Conservation (phyloP, 1,140 invertebrate genomes). For the Antheraea mylitta region DNA sequence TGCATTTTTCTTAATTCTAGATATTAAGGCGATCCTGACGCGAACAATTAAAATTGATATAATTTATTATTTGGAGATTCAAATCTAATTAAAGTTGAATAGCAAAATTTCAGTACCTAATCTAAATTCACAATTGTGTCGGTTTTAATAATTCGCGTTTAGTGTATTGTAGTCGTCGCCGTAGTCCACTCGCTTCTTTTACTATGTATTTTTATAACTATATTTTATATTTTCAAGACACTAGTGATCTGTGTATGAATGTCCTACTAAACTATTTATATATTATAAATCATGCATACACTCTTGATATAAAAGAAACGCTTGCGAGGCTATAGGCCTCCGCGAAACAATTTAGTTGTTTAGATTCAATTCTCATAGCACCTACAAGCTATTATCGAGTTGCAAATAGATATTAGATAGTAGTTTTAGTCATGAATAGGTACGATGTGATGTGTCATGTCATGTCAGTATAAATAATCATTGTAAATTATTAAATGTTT, state of each 20-base stretch:
- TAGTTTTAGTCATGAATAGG: slow-evolving; percentile 71
- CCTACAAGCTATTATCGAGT: slow-evolving; percentile 70
- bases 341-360: slow-evolving; percentile 63
- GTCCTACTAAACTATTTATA: slow-evolving; percentile 72
- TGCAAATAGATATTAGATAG: slow-evolving; percentile 69
- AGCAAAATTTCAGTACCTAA: too few relatives aligned
- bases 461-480: slow-evolving; percentile 78
- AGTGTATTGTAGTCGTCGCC: not conserved
- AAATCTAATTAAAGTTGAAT: too few relatives aligned
- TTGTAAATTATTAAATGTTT: slow-evolving; percentile 79
- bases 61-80: too few relatives aligned
- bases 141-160: not conserved
- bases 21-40: too few relatives aligned
- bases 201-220: slow-evolving; percentile 64
- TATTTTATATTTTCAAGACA: slow-evolving; percentile 42
- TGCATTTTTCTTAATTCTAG: slow-evolving; percentile 12
- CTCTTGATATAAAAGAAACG: slow-evolving; percentile 62
- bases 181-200: not conserved
- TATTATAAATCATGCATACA: slow-evolving; percentile 73
- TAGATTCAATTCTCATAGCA: slow-evolving; percentile 73
- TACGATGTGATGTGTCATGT: slow-evolving; percentile 62
- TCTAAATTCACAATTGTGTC: not conserved
- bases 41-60: too few relatives aligned
- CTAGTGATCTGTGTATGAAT: slow-evolving; percentile 65
- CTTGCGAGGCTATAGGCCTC: slow-evolving; percentile 66